These are phyloP conservation scores for Hoplostethus mediterraneus DNA, from an alignment of 2,797 vertebrate species.

Conservation along the genomic window DNA sequence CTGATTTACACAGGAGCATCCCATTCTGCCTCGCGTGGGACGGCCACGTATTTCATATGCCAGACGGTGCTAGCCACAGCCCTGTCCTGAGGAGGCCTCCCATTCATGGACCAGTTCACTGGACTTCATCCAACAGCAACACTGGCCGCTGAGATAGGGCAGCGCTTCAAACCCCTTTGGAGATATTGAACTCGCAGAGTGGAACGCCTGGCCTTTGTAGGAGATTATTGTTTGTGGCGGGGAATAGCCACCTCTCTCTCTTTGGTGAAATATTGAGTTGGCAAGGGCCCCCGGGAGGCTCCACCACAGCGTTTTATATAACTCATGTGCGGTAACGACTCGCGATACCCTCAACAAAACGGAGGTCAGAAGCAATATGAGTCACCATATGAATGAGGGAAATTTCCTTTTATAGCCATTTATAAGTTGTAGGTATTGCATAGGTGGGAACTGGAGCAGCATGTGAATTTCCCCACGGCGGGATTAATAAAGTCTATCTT, in stretches of 20 bases:
- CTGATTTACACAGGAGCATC: slow-evolving; percentile 72
- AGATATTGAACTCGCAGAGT: slow-evolving; percentile 49
- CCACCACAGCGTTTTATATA: slow-evolving; percentile 14
- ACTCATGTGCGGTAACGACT: slow-evolving; percentile 15
- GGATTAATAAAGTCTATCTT: too few relatives aligned
- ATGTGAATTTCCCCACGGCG: too few relatives aligned
- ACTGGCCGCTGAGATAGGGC: slow-evolving; percentile 25
- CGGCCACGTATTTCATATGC: slow-evolving; percentile 56
- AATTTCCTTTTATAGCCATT: slow-evolving; percentile 2
- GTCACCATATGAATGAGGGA: not conserved
- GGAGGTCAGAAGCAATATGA: slow-evolving; percentile 26
- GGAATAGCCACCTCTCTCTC: slow-evolving; percentile 23
- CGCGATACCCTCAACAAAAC: slow-evolving; percentile 12
- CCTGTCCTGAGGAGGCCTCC: slow-evolving; percentile 62
- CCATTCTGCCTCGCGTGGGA: slow-evolving; percentile 40
- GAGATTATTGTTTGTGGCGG: slow-evolving; percentile 6
- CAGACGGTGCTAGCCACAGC: slow-evolving; percentile 74
- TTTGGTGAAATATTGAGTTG: slow-evolving; percentile 43
- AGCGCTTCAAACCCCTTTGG: slow-evolving; percentile 33
- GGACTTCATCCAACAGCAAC: slow-evolving; percentile 69
- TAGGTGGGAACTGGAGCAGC: too few relatives aligned
- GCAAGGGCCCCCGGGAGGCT: not conserved
- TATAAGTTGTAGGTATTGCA: too few relatives aligned
- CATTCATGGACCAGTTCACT: slow-evolving; percentile 61
- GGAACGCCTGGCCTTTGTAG: slow-evolving; percentile 35